Evolutionary conservation across 2,113 vertebrate species (phyloP).

Genomic region (Peromyscus leucopus): DNA sequence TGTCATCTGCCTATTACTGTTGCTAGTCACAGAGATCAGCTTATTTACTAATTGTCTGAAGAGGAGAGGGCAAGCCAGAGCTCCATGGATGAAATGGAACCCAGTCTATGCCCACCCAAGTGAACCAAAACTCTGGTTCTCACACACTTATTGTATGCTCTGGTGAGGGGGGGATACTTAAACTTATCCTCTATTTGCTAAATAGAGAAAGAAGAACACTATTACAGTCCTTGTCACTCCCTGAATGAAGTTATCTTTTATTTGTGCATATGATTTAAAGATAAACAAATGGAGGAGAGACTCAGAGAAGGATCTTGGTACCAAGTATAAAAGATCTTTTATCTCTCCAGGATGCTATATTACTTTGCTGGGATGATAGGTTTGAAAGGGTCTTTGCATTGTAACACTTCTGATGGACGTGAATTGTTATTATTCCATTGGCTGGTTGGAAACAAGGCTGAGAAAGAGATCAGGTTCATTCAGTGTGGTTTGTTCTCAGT

Average conservation of each 20-base stretch:
- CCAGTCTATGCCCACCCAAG: background rate
- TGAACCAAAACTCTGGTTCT: background rate
- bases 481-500: background rate
- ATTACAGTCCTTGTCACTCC: background rate
- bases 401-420: background rate
- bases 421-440: slow-evolving; percentile 26
- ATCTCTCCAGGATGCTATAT: background rate
- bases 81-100: background rate
- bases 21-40: background rate
- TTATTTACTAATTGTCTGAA: slow-evolving; percentile 16
- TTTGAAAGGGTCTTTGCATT: background rate
- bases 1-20: background rate
- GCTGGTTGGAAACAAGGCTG: slow-evolving; percentile 27
- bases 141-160: background rate
- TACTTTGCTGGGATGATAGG: background rate
- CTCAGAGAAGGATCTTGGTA: background rate
- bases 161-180: background rate
- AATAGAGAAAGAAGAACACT: background rate
- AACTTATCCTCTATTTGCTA: slow-evolving; percentile 16
- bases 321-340: background rate
- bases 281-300: background rate
- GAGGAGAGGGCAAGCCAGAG: background rate
- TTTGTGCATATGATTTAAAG: background rate
- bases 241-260: background rate
- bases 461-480: slow-evolving; percentile 8